Evolutionary conservation across 2,113 vertebrate genomes (phyloP).

Genomic region (Vulpes vulpes): DNA sequence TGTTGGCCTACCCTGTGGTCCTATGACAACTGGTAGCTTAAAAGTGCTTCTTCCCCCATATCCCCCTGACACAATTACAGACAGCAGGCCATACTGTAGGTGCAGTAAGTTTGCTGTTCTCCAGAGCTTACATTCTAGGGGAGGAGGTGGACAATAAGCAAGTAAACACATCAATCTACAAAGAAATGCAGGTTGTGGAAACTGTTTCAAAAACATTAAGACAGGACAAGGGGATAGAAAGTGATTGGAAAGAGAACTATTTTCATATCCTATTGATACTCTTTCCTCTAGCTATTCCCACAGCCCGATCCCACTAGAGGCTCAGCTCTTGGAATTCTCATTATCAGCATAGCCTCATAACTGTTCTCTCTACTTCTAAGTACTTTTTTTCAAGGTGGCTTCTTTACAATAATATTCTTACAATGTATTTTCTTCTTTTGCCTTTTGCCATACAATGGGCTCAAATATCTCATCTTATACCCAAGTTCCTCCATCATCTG

Average conservation of each 20-base stretch:
- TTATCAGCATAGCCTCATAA: neutral
- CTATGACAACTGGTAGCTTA: neutral
- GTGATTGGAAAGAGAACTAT: neutral
- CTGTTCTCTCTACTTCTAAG: neutral
- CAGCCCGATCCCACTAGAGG: fast-evolving
- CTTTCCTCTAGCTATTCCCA: neutral
- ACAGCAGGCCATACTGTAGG: neutral
- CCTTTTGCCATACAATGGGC: neutral
- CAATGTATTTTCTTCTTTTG: neutral
- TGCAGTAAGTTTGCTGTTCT: neutral
- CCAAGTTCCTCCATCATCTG: neutral
- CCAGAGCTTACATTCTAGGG: neutral
- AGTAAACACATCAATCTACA: neutral
- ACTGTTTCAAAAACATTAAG: neutral
- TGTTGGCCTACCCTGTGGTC: neutral
- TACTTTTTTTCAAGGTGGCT: neutral
- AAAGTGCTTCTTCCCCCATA: neutral
- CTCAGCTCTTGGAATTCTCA: neutral
- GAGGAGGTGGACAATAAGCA: neutral
- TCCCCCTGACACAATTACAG: neutral
- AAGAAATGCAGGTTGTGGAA: neutral
- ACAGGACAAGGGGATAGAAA: neutral
- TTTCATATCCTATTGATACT: neutral
- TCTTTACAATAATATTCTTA: neutral
- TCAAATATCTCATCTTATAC: neutral